Evolutionary conservation across 2,888 invertebrate species (phyloP).

Genomic region (Drosophila crucigera): DNA sequence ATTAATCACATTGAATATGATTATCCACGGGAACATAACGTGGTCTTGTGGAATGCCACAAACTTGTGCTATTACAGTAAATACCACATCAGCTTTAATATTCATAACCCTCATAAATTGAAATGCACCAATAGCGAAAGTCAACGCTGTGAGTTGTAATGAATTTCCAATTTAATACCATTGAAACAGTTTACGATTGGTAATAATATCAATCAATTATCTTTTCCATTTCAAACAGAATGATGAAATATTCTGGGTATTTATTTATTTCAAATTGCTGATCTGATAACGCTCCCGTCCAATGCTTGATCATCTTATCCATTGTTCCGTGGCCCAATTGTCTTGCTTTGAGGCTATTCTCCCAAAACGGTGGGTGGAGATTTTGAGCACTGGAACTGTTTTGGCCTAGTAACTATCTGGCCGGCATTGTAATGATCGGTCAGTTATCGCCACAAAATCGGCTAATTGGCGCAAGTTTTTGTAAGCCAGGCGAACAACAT

Average conservation of each 20-base stretch:
- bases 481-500: conserved; percentile 14
- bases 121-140: conserved; percentile 22
- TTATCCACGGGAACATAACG: conserved; percentile 39
- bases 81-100: conserved; percentile 38
- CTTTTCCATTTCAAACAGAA: not conserved
- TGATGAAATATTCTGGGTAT: conserved; percentile 48
- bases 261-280: not conserved
- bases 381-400: conserved; percentile 35
- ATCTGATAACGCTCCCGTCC: conserved; percentile 15
- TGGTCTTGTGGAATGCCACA: conserved; percentile 48
- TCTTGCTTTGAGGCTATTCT: conserved; percentile 29
- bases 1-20: conserved; percentile 62
- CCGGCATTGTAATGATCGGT: conserved; percentile 68
- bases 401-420: conserved; percentile 63
- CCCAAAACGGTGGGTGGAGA: conserved; percentile 59
- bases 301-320: conserved; percentile 32
- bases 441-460: conserved; percentile 75
- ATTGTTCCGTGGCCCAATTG: conserved; percentile 47
- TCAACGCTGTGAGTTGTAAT: conserved; percentile 1
- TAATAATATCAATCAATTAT: conserved; percentile 2
- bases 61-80: conserved; percentile 46
- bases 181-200: conserved; percentile 6
- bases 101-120: conserved; percentile 44
- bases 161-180: not conserved
- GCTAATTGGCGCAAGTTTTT: conserved; percentile 62